Conservation (phyloP, 2,888 invertebrate genomes). For the Cinara cedri region DNA sequence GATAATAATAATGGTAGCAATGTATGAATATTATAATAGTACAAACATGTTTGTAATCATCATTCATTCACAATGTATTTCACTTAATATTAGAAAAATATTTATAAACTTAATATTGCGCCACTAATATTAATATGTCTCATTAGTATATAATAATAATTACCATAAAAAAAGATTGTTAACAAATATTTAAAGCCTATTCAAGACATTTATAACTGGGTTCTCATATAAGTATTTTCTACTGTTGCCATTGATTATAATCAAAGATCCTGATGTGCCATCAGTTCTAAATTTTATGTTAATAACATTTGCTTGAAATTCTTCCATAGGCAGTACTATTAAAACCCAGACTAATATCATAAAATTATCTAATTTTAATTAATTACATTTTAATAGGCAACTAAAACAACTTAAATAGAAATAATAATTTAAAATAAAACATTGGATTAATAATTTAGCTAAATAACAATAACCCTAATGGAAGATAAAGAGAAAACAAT, state of each 20-base stretch:
- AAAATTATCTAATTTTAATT: constrained; percentile 34
- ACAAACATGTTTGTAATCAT: constrained; percentile 37
- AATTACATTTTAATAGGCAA: constrained; percentile 43
- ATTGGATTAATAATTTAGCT: constrained; percentile 52
- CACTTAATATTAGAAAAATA: constrained; percentile 39
- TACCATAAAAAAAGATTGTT: constrained; percentile 3
- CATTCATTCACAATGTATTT: constrained; percentile 9
- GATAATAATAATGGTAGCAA: constrained; percentile 26
- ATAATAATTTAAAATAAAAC: constrained; percentile 53
- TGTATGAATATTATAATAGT: constrained; percentile 18
- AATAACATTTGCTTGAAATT: not conserved
- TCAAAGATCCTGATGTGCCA: not conserved
- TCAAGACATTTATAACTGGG: constrained; percentile 23
- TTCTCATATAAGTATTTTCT: not conserved
- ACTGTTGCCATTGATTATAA: not conserved
- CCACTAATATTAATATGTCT: constrained; percentile 3
- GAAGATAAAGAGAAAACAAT: constrained; percentile 40
- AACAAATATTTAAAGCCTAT: constrained; percentile 23
- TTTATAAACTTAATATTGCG: constrained; percentile 31
- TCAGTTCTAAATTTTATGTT: constrained; percentile 10
- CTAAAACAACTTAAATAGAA: constrained; percentile 40
- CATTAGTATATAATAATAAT: constrained; percentile 12
- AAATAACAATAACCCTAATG: constrained; percentile 51
- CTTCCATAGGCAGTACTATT: not conserved
- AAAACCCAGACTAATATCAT: constrained; percentile 12